Base-by-base conservation (phyloP, 2,113 vertebrate genomes). In the Pygoscelis antarcticus region DNA sequence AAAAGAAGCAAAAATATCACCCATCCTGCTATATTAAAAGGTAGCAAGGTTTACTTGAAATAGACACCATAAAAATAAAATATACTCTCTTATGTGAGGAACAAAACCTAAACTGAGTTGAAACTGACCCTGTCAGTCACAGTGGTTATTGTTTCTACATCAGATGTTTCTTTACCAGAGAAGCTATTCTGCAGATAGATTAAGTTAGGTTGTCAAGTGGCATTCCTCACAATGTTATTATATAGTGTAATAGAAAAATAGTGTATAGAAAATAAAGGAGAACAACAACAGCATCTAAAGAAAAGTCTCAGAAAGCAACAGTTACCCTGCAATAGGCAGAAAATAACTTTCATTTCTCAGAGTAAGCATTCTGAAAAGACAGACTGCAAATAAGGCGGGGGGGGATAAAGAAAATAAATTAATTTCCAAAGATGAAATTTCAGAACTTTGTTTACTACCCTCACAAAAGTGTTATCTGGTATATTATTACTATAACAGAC, bases 351-450 rank as follows among this genome's bases (percentile, higher is more conserved):
- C 5, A 19, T 12, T 49, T 49, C 10, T 72, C n/a, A 60, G 15
- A 64, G 60, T 10, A 70, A 36, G 3, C 4, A 55, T 52, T 86
- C 30, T 57, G 36, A 30, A 76, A 52, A 81, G 7, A 66, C 4
- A 69, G 1, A 2, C 12, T 57, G 19, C 13, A 72, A 72, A 34
- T 42, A 13, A 47, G 8, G 2, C 15, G 3, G 6, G 1, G 12
- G 5, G 3, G 11, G 29, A n/a, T 10, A 58, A 60, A 74, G 19
- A 40, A 49, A 83, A 64, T 5, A 62, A 52, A 66, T 36, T 3
- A 3, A 32, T 71, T 87, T 77, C 7, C 7, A 47, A 57, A 44
- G 27, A 14, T 13, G 7, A 47, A 47, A 30, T 2, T 44, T 36
- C 23, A 52, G 32, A 78, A 27, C 3, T 42, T 27, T 4, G 0